Percentiles rank a stretch among this genome's conserved stretches.
Evolutionary conservation across 2,797 vertebrate species (phyloP).

Genomic region (Protosalanx chinensis): DNA sequence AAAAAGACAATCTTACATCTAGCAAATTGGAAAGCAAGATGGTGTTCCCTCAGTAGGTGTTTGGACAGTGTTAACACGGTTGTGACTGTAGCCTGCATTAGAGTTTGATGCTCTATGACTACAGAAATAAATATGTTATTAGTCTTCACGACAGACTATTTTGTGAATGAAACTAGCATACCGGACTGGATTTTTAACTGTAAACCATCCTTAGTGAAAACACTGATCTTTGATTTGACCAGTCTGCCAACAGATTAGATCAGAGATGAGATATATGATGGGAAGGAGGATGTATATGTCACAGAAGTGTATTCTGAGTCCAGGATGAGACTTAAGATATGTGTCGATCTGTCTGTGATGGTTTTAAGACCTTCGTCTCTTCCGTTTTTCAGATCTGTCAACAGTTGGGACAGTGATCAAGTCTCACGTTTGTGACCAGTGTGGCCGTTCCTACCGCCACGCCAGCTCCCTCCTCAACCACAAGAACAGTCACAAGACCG

Average conservation of each 20-base stretch:
- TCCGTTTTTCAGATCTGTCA: slow-evolving; percentile 28
- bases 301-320: not conserved
- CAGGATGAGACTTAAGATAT: not conserved
- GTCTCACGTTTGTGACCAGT: slow-evolving; percentile 75
- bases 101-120: too few species aligned
- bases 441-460: slow-evolving; percentile 76
- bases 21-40: too few species aligned
- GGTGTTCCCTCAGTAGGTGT: too few species aligned
- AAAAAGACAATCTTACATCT: too few species aligned
- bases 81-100: too few species aligned
- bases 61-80: too few species aligned
- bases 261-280: not conserved
- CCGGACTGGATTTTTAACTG: not conserved
- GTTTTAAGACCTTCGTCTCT: not conserved
- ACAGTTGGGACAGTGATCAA: slow-evolving; percentile 42
- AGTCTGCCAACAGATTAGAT: not conserved
- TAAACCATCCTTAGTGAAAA: not conserved
- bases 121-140: too few species aligned
- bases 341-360: not conserved
- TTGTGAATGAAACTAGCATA: not conserved
- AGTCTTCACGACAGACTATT: too few species aligned
- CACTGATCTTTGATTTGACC: not conserved
- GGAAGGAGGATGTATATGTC: not conserved
- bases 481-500: slow-evolving; percentile 79
- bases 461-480: slow-evolving; percentile 80